Conservation (phyloP, 2,888 invertebrate genomes). For the Seira musarum region DNA sequence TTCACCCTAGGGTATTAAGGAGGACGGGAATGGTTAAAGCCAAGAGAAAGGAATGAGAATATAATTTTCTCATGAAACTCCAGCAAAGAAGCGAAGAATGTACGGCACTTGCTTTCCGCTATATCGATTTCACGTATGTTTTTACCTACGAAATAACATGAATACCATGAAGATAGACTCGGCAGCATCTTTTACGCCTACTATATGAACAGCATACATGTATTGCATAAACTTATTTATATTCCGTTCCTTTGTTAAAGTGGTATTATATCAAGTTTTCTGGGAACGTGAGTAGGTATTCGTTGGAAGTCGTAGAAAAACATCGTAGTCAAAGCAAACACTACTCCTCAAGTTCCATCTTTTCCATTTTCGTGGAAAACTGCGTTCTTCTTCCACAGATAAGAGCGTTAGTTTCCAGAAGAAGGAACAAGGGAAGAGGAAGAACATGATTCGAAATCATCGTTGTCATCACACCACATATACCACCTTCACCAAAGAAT, state of each 20-base stretch:
- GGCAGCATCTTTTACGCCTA: no score
- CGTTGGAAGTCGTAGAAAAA: no score
- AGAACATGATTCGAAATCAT: slow-evolving; percentile 23
- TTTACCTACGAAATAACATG: background rate
- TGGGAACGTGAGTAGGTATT: background rate
- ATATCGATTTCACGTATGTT: slow-evolving; percentile 25
- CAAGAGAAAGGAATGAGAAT: no score
- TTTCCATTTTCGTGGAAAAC: slow-evolving; percentile 2
- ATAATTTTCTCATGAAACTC: no score
- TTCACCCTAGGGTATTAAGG: no score
- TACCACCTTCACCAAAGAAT: background rate
- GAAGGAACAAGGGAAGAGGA: background rate
- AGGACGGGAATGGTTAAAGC: no score
- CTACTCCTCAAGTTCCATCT: background rate
- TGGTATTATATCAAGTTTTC: background rate
- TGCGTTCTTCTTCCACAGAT: background rate
- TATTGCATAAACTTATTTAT: no score
- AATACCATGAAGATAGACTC: no score
- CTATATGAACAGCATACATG: no score
- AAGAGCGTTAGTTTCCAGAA: background rate
- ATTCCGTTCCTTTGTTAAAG: background rate
- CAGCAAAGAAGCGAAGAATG: no score
- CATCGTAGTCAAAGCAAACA: background rate
- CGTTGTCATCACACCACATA: background rate
- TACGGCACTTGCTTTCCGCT: slow-evolving; percentile 25